These are phyloP conservation scores for Zhuqinia jingwanae DNA, from an alignment of 2,888 invertebrate genomes.

Conservation along the genomic window DNA sequence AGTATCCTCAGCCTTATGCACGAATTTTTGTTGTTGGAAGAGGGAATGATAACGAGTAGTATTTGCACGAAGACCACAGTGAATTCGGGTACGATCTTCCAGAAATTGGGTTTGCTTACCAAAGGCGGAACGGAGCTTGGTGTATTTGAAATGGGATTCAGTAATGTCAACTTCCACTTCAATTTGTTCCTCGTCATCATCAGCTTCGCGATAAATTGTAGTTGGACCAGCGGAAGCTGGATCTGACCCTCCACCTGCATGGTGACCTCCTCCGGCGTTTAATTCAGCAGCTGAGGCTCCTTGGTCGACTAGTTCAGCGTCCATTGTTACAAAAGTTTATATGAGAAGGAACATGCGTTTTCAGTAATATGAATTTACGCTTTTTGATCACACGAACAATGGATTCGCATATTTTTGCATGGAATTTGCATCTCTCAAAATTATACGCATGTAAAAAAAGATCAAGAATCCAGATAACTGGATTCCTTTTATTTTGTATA, in stretches of 20 bases:
- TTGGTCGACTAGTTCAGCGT: background rate
- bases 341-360: too few relatives aligned
- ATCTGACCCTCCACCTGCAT: background rate
- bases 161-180: slow-evolving; percentile 16
- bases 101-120: slow-evolving; percentile 76
- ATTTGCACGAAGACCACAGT: slow-evolving; percentile 58
- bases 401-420: too few relatives aligned
- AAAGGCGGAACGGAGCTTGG: slow-evolving; percentile 73
- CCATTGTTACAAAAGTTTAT: background rate
- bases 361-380: too few relatives aligned
- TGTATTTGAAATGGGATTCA: slow-evolving; percentile 59
- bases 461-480: too few relatives aligned
- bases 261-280: background rate
- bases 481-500: too few relatives aligned
- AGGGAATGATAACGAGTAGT: slow-evolving; percentile 30
- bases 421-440: too few relatives aligned
- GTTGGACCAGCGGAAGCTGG: background rate
- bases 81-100: slow-evolving; percentile 74
- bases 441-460: too few relatives aligned
- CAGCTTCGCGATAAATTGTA: background rate
- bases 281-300: background rate
- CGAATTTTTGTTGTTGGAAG: slow-evolving; percentile 49
- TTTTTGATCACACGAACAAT: too few relatives aligned
- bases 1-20: slow-evolving; percentile 64
- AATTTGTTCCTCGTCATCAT: slow-evolving; percentile 20